A percentile compares a stretch with the other conserved stretches of the same genome.
These are phyloP conservation scores for Jaculus jaculus DNA, from an alignment of 2,113 vertebrate genomes.

Conservation along the genomic window DNA sequence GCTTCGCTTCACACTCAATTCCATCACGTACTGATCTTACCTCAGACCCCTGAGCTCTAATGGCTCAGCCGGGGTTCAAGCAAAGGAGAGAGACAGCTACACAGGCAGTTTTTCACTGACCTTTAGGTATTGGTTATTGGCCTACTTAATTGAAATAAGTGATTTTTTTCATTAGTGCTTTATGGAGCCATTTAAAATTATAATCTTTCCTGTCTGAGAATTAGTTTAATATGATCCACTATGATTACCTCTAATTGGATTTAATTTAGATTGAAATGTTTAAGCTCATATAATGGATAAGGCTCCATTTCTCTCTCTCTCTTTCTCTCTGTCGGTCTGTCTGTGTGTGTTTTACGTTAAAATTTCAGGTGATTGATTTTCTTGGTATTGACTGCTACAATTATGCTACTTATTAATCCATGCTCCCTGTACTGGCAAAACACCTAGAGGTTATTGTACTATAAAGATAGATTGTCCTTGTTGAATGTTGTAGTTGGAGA, in stretches of 20 bases:
- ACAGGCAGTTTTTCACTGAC: slow-evolving; percentile 70
- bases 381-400: slow-evolving; percentile 38
- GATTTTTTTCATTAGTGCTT: slow-evolving; percentile 81
- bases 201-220: slow-evolving; percentile 72
- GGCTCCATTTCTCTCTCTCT: background rate
- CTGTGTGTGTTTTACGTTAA: slow-evolving; percentile 21
- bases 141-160: slow-evolving; percentile 84
- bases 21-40: slow-evolving; percentile 65
- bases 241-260: slow-evolving; percentile 72
- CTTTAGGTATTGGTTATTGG: slow-evolving; percentile 80
- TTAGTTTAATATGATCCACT: slow-evolving; percentile 58
- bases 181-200: slow-evolving; percentile 78
- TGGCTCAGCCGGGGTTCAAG: slow-evolving; percentile 69
- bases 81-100: slow-evolving; percentile 53
- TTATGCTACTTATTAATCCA: slow-evolving; percentile 53
- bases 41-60: slow-evolving; percentile 74
- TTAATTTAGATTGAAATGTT: slow-evolving; percentile 77
- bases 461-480: slow-evolving; percentile 61
- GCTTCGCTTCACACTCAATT: slow-evolving; percentile 73
- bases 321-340: background rate
- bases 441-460: slow-evolving; percentile 57
- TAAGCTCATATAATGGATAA: background rate
- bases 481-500: slow-evolving; percentile 61
- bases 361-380: slow-evolving; percentile 65
- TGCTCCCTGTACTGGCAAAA: slow-evolving; percentile 18